phyloP scores from a whole-genome alignment of 2,113 vertebrate species.

The Gasterosteus aculeatus region DNA sequence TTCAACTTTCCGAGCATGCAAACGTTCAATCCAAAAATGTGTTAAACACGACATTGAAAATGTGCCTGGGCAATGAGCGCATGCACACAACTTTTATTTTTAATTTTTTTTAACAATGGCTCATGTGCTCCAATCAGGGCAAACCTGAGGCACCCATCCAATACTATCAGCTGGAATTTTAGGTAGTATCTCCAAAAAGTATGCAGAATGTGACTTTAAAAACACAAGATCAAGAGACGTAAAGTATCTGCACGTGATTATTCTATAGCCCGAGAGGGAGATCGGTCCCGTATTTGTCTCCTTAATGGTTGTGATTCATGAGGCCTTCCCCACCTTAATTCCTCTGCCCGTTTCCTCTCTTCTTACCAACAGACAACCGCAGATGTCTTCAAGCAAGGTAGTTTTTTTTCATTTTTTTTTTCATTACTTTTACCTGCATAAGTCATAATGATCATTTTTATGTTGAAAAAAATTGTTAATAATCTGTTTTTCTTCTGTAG shows the following conservation, averaged over 20 bases:
- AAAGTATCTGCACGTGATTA: no score
- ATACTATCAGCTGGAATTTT: not conserved
- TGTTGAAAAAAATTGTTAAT: no score
- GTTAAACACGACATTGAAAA: not conserved
- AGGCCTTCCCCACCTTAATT: not conserved
- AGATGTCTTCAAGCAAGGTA: conserved; percentile 47
- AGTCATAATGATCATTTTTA: no score
- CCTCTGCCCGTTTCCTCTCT: not conserved
- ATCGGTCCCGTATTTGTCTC: not conserved
- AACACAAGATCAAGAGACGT: no score
- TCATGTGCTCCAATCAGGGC: not conserved
- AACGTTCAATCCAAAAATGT: not conserved
- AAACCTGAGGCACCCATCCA: not conserved
- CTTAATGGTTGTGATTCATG: not conserved
- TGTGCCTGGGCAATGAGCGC: not conserved
- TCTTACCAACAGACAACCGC: conserved; percentile 33
- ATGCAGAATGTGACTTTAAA: not conserved
- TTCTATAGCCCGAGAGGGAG: not conserved
- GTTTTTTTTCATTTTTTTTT: not conserved
- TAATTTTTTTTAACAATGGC: no score
- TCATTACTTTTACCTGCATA: not conserved
- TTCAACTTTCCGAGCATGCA: not conserved
- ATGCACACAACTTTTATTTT: not conserved
- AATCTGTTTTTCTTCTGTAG: conserved; percentile 16
- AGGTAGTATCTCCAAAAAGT: not conserved